A percentile compares a stretch with the other conserved stretches of the same genome.
phyloP scores from a whole-genome alignment of 1,140 invertebrate species.

The Oscheius sp. region DNA sequence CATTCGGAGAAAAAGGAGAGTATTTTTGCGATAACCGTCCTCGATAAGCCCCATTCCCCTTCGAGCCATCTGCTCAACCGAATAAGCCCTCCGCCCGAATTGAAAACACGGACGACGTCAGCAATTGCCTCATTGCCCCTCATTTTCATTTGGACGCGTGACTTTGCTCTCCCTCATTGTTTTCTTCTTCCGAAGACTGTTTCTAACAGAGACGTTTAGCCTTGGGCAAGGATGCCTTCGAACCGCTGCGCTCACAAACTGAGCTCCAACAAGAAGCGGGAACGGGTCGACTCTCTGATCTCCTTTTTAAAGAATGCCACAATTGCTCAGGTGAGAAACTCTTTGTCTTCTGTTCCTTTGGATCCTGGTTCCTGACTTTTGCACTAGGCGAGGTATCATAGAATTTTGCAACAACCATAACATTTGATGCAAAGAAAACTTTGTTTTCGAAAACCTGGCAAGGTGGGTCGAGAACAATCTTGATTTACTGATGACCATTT shows the following conservation, averaged over 20 bases:
- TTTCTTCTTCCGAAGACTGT: neutral
- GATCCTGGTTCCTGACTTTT: neutral
- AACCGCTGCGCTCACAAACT: constrained; percentile 47
- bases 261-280: constrained; percentile 45
- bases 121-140: too few species aligned
- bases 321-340: constrained; percentile 39
- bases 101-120: too few species aligned
- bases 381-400: too few species aligned
- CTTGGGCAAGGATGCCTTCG: constrained; percentile 22
- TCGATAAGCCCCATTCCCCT: too few species aligned
- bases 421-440: constrained; percentile 6
- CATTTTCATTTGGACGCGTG: too few species aligned
- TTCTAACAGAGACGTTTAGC: constrained; percentile 8
- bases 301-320: constrained; percentile 47
- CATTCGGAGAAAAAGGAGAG: too few species aligned
- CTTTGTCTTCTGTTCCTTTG: constrained; percentile 10
- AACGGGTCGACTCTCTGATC: constrained; percentile 46
- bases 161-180: neutral
- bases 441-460: neutral
- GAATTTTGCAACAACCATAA: constrained; percentile 11
- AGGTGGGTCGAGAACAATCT: neutral
- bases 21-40: too few species aligned
- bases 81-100: too few species aligned
- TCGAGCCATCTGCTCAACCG: too few species aligned
- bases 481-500: too few species aligned